These are phyloP conservation scores for Pristionchus arcanus DNA, from an alignment of 2,888 invertebrate genomes.

Conservation along the genomic window DNA sequence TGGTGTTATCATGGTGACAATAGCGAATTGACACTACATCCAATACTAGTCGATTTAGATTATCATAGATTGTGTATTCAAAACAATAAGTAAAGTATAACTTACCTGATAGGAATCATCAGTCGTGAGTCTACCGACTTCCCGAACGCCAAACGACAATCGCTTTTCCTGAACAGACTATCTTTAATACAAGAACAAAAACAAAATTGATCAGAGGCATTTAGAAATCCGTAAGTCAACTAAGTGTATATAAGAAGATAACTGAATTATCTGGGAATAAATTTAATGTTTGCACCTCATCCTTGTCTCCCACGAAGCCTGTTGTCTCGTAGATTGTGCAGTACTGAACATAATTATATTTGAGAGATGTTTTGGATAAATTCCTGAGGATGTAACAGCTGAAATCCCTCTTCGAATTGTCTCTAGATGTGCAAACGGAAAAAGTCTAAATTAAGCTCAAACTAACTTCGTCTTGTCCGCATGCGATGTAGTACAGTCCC, in stretches of 20 bases:
- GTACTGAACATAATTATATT: conserved; percentile 59
- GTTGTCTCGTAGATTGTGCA: conserved; percentile 72
- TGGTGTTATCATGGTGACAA: neutral
- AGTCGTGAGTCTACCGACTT: conserved; percentile 57
- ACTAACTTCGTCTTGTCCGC: conserved; percentile 74
- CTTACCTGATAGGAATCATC: conserved; percentile 55
- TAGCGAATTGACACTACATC: too few species aligned
- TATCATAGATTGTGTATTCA: too few species aligned
- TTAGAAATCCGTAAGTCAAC: neutral
- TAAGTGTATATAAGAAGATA: too few species aligned
- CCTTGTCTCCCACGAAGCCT: conserved; percentile 60
- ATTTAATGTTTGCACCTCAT: conserved; percentile 23
- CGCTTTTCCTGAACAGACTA: conserved; percentile 38
- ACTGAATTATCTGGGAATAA: too few species aligned
- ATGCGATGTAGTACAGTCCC: conserved; percentile 72
- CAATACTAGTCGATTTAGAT: too few species aligned
- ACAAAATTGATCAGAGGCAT: neutral
- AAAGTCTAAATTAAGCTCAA: neutral
- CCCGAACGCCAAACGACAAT: conserved; percentile 54
- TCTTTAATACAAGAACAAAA: neutral
- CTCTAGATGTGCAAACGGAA: too few species aligned
- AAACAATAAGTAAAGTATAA: neutral
- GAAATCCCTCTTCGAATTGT: too few species aligned
- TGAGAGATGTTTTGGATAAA: neutral
- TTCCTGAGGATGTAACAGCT: too few species aligned